Conservation (phyloP, 2,888 invertebrate genomes). For the Muschampia plurimacula region DNA sequence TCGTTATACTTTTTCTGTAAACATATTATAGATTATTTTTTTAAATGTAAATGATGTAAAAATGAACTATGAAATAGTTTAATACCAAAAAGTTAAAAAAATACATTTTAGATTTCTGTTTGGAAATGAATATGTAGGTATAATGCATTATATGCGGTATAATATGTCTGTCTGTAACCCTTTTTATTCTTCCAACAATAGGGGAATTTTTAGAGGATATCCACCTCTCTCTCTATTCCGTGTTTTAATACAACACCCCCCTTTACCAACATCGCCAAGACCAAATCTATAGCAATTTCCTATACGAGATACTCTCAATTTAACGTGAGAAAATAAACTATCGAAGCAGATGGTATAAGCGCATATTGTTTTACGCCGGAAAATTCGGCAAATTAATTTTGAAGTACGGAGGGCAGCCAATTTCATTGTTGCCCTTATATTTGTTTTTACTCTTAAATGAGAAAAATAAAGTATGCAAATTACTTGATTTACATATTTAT, state of each 20-base stretch:
- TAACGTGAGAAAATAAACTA: neutral
- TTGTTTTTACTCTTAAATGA: conserved; percentile 24
- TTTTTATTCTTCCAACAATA: too few species aligned
- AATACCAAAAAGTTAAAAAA: too few species aligned
- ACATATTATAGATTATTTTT: too few species aligned
- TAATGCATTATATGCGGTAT: too few species aligned
- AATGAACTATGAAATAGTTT: too few species aligned
- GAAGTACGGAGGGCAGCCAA: conserved; percentile 6
- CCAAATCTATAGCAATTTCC: neutral
- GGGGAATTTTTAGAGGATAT: too few species aligned
- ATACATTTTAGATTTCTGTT: too few species aligned
- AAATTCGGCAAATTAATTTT: conserved; percentile 20
- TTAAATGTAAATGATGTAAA: too few species aligned
- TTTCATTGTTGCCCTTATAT: conserved; percentile 24
- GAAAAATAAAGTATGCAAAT: conserved; percentile 32
- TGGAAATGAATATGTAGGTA: too few species aligned
- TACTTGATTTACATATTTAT: conserved; percentile 23
- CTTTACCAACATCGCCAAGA: neutral
- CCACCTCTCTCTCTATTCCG: too few species aligned
- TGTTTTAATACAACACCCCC: neutral
- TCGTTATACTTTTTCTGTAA: too few species aligned
- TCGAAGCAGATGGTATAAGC: neutral
- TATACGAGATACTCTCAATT: neutral
- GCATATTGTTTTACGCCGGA: conserved; percentile 5
- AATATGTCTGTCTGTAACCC: too few species aligned